phyloP scores from a whole-genome alignment of 2,888 invertebrate genomes.

The Plagiodera versicolora region DNA sequence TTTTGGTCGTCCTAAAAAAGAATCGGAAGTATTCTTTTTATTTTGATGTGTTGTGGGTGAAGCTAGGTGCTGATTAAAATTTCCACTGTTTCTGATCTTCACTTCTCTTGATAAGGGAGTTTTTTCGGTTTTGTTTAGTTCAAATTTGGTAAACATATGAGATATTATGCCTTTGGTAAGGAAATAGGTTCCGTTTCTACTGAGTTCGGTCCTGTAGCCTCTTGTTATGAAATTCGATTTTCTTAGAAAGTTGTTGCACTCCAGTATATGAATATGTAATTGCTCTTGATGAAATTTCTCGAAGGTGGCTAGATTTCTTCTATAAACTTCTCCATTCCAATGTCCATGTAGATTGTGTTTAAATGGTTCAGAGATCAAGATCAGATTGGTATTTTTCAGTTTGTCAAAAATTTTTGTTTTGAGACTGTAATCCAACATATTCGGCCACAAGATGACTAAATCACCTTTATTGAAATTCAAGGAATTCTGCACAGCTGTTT shows the following conservation, averaged over 20 bases:
- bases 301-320: not conserved
- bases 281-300: not conserved
- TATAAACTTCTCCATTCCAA: not conserved
- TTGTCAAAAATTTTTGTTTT: not conserved
- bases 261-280: not conserved
- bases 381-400: not conserved
- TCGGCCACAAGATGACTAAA: not conserved
- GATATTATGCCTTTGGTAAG: too few species aligned
- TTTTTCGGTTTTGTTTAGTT: too few species aligned
- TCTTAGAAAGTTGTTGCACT: slow-evolving; percentile 3
- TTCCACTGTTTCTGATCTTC: not conserved
- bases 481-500: not conserved
- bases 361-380: slow-evolving; percentile 2
- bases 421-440: not conserved
- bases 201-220: not conserved
- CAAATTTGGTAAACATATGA: too few species aligned
- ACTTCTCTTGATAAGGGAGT: not conserved
- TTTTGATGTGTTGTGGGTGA: too few species aligned
- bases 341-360: not conserved
- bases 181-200: not conserved
- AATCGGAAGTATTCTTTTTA: not conserved
- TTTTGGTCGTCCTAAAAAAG: not conserved
- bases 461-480: not conserved
- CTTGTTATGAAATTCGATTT: not conserved
- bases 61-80: too few species aligned